phyloP scores from a whole-genome alignment of 2,113 vertebrate species.

The Pardalotus punctatus region DNA sequence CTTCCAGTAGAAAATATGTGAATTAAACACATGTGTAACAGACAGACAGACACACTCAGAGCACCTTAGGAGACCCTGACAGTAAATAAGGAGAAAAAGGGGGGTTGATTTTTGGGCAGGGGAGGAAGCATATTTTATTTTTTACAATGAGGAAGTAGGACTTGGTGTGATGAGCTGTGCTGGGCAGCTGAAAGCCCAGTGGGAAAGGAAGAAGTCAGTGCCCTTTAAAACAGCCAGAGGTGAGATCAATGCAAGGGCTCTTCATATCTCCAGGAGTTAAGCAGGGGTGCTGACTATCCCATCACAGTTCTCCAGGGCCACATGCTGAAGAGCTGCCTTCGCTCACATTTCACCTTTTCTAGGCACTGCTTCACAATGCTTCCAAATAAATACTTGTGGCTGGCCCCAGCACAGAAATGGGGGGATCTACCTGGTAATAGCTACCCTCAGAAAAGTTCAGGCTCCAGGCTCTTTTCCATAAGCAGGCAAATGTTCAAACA shows the following conservation, averaged over 20 bases:
- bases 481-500: conserved; percentile 24
- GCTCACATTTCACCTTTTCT: neutral
- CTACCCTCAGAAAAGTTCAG: neutral
- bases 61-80: conserved; percentile 43
- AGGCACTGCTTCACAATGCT: neutral
- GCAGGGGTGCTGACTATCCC: neutral
- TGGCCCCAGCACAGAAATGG: neutral
- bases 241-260: neutral
- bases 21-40: conserved; percentile 72
- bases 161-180: neutral
- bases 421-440: conserved; percentile 4
- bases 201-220: neutral
- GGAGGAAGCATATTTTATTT: neutral
- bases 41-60: conserved; percentile 11
- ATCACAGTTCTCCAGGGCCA: neutral
- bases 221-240: neutral
- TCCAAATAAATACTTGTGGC: neutral
- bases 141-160: neutral
- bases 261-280: neutral
- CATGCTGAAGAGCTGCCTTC: neutral
- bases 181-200: neutral
- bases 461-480: neutral
- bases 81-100: neutral
- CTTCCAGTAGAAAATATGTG: conserved; percentile 58
- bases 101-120: neutral